Base-by-base conservation (phyloP, 2,797 vertebrate species). In the Catharus ustulatus region DNA sequence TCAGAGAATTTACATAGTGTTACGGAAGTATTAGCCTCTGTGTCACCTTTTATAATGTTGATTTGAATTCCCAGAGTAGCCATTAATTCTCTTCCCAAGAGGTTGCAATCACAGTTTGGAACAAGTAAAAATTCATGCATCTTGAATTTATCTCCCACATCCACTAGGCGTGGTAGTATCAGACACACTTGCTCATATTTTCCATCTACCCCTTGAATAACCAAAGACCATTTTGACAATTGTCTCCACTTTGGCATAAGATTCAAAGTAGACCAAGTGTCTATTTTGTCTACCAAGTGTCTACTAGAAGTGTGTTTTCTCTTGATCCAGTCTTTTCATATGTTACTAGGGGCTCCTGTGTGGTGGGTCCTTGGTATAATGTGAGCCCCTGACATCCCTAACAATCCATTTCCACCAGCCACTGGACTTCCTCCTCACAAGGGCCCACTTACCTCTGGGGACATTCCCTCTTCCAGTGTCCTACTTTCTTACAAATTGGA, bases 101-200 rank as follows among this genome's bases (percentile, higher is more conserved):
- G 34, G 13, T 64, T 46, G 29, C 15, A 34, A 73, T 16, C 34
- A 24, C 42, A 48, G 16, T 55, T n/a, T 55, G 34, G 15, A 34
- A 20, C 13, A 48, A 48, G 20, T 29, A 1, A 24, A 55, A 63
- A 55, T 40, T 63, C 15, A 30, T 16, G 24, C 10, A 20, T 29
- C 34, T 30, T 2, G 0, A 40, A 55, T 55, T 55, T 48, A 22
- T 30, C 21, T 48, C 30, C 30, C 42, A 15, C 12, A 42, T 40
- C 30, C 8, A 15, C 30, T 18, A 36, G 24, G 5, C 22, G 21
- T 6, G 8, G 30, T 30, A 55, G 34, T 29, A 78, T 54, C 42
- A 69, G 15, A 30, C 4, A 1, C 10, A 48, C 15, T 42, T 0
- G 0, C 6, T 32, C 21, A 26, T 30, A 21, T 62, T 77, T 54